Percentiles rank a stretch among this genome's conserved stretches.
Evolutionary conservation across 2,888 invertebrate genomes (phyloP).

Genomic region (Drymonia ruficornis): DNA sequence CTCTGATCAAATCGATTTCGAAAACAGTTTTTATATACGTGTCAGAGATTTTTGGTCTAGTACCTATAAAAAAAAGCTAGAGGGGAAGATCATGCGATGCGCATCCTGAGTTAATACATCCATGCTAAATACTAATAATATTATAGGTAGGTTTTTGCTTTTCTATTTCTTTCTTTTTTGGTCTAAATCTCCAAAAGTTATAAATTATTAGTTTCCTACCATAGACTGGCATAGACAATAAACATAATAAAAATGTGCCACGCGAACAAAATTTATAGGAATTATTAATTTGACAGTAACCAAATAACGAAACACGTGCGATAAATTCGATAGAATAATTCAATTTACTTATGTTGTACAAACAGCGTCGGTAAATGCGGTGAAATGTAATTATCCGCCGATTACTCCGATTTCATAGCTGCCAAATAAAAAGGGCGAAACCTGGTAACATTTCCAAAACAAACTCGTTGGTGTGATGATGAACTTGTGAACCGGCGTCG

Average conservation of each 20-base stretch:
- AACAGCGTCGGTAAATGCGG: constrained; percentile 13
- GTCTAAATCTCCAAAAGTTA: too few species aligned
- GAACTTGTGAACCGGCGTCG: constrained; percentile 83
- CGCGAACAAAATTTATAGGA: constrained; percentile 62
- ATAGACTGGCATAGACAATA: constrained; percentile 44
- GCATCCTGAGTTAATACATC: too few species aligned
- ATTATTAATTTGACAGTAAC: constrained; percentile 57
- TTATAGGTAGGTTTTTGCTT: too few species aligned
- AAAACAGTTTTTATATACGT: too few species aligned
- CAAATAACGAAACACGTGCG: constrained; percentile 56
- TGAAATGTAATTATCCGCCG: constrained; percentile 38
- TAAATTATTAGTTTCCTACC: constrained; percentile 18
- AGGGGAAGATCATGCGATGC: too few species aligned
- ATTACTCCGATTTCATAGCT: constrained; percentile 32
- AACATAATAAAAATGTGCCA: constrained; percentile 57
- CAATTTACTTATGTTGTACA: not conserved
- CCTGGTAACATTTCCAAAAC: constrained; percentile 81
- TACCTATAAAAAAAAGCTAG: too few species aligned
- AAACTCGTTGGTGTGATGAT: constrained; percentile 75
- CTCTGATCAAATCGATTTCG: too few species aligned
- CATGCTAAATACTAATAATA: too few species aligned
- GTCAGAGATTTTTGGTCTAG: too few species aligned
- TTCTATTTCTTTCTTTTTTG: too few species aligned
- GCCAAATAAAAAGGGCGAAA: constrained; percentile 48
- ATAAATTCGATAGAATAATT: constrained; percentile 15